These are phyloP conservation scores for Gallirallus australis DNA, from an alignment of 2,797 vertebrate species.

Conservation along the genomic window DNA sequence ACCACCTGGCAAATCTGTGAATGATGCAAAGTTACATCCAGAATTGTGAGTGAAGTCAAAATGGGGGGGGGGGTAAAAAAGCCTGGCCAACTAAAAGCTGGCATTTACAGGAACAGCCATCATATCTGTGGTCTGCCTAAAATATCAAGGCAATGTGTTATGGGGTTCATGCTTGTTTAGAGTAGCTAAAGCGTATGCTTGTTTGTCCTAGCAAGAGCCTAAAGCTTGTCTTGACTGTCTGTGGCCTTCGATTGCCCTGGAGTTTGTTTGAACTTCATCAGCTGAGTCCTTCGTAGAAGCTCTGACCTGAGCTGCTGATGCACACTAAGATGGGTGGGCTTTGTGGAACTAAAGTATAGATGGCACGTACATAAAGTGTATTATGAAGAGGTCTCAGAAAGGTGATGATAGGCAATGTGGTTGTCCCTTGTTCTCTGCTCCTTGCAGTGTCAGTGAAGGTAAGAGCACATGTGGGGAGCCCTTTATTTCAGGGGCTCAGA, in stretches of 20 bases:
- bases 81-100: background rate
- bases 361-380: background rate
- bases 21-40: background rate
- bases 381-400: background rate
- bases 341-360: background rate
- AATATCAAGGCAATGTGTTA: background rate
- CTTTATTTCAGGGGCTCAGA: background rate
- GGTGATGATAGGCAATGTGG: background rate
- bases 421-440: background rate
- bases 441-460: background rate
- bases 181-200: background rate
- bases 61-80: background rate
- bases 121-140: background rate
- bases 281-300: background rate
- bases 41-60: background rate
- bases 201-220: background rate
- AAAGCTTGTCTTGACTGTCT: background rate
- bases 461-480: background rate
- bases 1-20: background rate
- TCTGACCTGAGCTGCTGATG: background rate
- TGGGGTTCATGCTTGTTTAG: background rate
- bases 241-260: background rate
- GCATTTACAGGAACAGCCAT: background rate
- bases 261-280: background rate
- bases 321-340: background rate